Conservation (phyloP, 92 coral and sea anemone genomes). For the Nematostella vectensis region DNA sequence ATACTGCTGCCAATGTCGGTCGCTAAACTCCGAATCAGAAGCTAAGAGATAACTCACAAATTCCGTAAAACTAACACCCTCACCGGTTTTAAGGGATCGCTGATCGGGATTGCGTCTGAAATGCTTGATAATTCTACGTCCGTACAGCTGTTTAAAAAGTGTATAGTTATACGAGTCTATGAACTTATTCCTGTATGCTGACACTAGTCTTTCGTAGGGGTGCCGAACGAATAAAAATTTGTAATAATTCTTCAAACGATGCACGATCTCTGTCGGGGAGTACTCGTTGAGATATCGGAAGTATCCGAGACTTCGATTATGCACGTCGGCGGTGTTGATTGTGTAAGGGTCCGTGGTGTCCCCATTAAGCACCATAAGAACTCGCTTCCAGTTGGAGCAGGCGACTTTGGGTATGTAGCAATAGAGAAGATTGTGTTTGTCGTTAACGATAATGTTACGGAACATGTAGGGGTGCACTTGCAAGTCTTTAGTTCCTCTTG, state of each 20-base stretch:
- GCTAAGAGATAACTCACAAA: constrained; percentile 65
- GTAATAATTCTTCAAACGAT: constrained; percentile 70
- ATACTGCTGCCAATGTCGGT: constrained; percentile 84
- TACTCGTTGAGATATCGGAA: constrained; percentile 89
- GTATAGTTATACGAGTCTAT: constrained; percentile 83
- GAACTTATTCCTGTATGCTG: constrained; percentile 95
- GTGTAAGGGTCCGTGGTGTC: constrained; percentile 85
- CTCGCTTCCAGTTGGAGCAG: constrained; percentile 97
- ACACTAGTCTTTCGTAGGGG: constrained; percentile 82
- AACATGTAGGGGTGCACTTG: constrained; percentile 63
- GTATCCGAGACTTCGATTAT: constrained; percentile 71
- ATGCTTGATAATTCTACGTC: constrained; percentile 64
- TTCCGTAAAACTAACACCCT: constrained; percentile 83
- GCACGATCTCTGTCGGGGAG: constrained; percentile 75
- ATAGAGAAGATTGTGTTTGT: constrained; percentile 69
- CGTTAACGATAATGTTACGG: constrained; percentile 77
- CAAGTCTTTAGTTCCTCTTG: constrained; percentile 48
- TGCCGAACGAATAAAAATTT: constrained; percentile 90
- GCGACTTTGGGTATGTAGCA: constrained; percentile 93
- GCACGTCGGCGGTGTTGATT: constrained; percentile 75
- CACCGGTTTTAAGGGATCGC: constrained; percentile 61
- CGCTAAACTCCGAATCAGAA: constrained; percentile 61
- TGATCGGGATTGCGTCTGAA: constrained; percentile 62
- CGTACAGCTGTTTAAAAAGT: constrained; percentile 72
- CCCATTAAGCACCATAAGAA: constrained; percentile 86